Conservation (phyloP, 2,113 vertebrate genomes). For the Anolis sagrei region DNA sequence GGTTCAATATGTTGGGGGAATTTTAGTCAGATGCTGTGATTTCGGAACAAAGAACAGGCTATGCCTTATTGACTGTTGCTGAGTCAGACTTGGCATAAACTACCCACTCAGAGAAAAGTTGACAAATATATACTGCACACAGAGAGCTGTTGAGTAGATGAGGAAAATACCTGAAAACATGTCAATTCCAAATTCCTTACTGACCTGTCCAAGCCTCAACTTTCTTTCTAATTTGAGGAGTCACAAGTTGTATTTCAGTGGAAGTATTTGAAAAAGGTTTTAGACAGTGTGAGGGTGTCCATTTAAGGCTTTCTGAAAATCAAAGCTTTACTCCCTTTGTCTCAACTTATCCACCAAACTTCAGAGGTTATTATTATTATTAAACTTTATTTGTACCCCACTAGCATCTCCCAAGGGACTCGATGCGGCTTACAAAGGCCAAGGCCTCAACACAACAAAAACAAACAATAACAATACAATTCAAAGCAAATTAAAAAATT, state of each 20-base stretch:
- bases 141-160: conserved; percentile 14
- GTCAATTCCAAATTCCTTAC: conserved; percentile 5
- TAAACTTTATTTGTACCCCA: no score
- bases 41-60: conserved; percentile 10
- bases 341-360: background rate
- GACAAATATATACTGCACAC: conserved; percentile 16
- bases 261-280: background rate
- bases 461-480: no score
- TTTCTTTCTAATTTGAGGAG: conserved; percentile 5
- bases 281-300: background rate
- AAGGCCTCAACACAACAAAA: no score
- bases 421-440: no score
- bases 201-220: background rate
- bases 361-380: background rate
- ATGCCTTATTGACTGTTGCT: background rate
- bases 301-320: background rate
- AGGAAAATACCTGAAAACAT: conserved; percentile 21
- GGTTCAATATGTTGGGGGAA: background rate
- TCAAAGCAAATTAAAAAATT: no score
- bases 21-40: background rate
- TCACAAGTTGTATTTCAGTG: background rate
- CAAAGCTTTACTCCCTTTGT: background rate
- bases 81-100: conserved; percentile 20
- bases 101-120: conserved; percentile 13
- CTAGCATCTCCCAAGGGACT: no score